These are phyloP conservation scores for Sycophila texana DNA, from an alignment of 2,888 invertebrate genomes.

Conservation along the genomic window DNA sequence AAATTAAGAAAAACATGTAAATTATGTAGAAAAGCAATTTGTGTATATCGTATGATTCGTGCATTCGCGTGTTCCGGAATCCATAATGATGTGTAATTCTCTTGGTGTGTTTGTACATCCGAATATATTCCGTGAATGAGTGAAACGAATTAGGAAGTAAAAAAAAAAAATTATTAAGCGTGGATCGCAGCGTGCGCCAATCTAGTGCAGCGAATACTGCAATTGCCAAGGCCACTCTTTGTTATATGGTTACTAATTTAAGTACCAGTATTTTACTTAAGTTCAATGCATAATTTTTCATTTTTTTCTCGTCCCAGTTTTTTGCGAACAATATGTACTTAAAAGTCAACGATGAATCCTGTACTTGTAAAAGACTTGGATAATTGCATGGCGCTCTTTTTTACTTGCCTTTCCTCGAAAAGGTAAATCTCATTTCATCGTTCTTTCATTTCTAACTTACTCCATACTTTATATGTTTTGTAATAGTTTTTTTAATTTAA, in stretches of 20 bases:
- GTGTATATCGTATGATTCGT: conserved; percentile 44
- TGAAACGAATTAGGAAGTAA: conserved; percentile 29
- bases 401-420: conserved; percentile 33
- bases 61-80: conserved; percentile 50
- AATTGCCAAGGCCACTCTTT: conserved; percentile 58
- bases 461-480: conserved; percentile 51
- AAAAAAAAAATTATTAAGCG: conserved; percentile 44
- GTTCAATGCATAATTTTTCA: conserved; percentile 69
- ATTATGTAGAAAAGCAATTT: conserved; percentile 52
- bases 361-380: conserved; percentile 62
- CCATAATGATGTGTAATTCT: conserved; percentile 44
- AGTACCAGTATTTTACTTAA: conserved; percentile 75
- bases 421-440: conserved; percentile 57
- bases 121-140: conserved; percentile 36
- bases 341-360: conserved; percentile 68
- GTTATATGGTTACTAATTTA: conserved; percentile 65
- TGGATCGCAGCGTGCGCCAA: conserved; percentile 52
- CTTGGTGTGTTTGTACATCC: conserved; percentile 38
- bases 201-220: conserved; percentile 50
- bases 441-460: conserved; percentile 52
- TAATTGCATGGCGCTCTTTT: conserved; percentile 43
- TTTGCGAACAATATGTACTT: conserved; percentile 71
- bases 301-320: conserved; percentile 68
- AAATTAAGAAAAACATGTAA: conserved; percentile 45
- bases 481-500: conserved; percentile 39